These are phyloP conservation scores for Tautogolabrus adspersus DNA, from an alignment of 2,113 vertebrate species.

Conservation along the genomic window DNA sequence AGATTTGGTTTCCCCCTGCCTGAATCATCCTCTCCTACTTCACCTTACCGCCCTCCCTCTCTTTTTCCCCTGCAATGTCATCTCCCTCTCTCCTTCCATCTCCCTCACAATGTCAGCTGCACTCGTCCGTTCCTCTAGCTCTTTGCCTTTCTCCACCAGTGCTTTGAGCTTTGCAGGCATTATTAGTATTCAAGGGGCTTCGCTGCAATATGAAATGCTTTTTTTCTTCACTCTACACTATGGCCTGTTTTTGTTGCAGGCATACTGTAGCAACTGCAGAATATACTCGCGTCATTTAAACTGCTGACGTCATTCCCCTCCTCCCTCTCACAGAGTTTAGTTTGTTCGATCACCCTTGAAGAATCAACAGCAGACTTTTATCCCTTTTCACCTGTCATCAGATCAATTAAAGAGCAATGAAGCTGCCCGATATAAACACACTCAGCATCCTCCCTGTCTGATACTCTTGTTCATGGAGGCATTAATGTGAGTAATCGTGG, in stretches of 20 bases:
- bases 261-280: conserved; percentile 42
- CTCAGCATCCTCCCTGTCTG: conserved; percentile 58
- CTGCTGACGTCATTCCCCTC: conserved; percentile 4
- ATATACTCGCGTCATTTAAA: conserved; percentile 43
- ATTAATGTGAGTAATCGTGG: conserved; percentile 73
- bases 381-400: conserved; percentile 56
- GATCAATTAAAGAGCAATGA: conserved; percentile 60
- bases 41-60: conserved; percentile 21
- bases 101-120: conserved; percentile 76
- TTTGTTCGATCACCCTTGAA: conserved; percentile 50
- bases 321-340: conserved; percentile 16
- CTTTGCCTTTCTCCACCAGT: conserved; percentile 62
- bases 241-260: conserved; percentile 36
- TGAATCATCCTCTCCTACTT: conserved; percentile 47
- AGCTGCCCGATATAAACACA: conserved; percentile 44
- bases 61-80: conserved; percentile 71
- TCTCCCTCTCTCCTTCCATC: conserved; percentile 65
- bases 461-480: conserved; percentile 67
- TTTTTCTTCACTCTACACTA: conserved; percentile 41
- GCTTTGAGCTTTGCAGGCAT: conserved; percentile 70
- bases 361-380: conserved; percentile 40
- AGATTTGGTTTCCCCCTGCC: conserved; percentile 57
- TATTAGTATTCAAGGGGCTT: conserved; percentile 78
- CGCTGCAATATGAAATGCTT: conserved; percentile 70
- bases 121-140: conserved; percentile 68